Conservation (phyloP, 2,888 invertebrate species). For the Brachylomia viminalis region DNA sequence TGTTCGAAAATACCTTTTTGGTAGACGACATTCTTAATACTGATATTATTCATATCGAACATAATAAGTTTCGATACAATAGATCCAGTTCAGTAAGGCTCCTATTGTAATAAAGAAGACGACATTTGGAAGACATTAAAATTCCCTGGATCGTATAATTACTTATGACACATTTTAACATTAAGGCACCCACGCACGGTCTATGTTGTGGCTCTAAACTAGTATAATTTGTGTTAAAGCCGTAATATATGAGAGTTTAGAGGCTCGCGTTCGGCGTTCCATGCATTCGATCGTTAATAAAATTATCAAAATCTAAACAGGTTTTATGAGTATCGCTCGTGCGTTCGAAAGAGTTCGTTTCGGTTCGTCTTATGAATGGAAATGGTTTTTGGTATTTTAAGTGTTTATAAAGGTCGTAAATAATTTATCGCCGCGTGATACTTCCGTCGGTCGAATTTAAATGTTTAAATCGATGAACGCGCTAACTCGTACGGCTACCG, state of each 20-base stretch:
- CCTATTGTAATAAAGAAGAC: slow-evolving; percentile 88
- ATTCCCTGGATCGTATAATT: slow-evolving; percentile 89
- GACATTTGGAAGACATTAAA: slow-evolving; percentile 89
- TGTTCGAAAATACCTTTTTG: slow-evolving; percentile 51
- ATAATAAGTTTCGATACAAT: slow-evolving; percentile 85
- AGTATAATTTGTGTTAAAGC: slow-evolving; percentile 91
- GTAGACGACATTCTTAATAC: slow-evolving; percentile 53
- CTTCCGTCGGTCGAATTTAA: slow-evolving; percentile 88
- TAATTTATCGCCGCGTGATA: slow-evolving; percentile 89
- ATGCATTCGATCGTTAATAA: slow-evolving; percentile 89
- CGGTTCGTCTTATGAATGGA: slow-evolving; percentile 88
- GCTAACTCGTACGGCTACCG: slow-evolving; percentile 85
- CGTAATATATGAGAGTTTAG: slow-evolving; percentile 89
- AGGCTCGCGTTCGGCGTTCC: slow-evolving; percentile 85
- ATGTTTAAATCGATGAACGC: slow-evolving; percentile 83
- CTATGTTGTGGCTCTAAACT: slow-evolving; percentile 89
- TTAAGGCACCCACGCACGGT: slow-evolving; percentile 88
- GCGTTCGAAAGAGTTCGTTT: slow-evolving; percentile 83
- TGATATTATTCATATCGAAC: slow-evolving; percentile 78
- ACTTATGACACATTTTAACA: slow-evolving; percentile 90
- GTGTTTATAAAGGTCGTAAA: slow-evolving; percentile 89
- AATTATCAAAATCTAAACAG: slow-evolving; percentile 91
- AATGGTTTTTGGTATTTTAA: slow-evolving; percentile 90
- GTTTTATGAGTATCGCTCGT: slow-evolving; percentile 88
- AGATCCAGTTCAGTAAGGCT: slow-evolving; percentile 84